phyloP scores from a whole-genome alignment of 2,797 vertebrate species.

The Zalophus californianus region DNA sequence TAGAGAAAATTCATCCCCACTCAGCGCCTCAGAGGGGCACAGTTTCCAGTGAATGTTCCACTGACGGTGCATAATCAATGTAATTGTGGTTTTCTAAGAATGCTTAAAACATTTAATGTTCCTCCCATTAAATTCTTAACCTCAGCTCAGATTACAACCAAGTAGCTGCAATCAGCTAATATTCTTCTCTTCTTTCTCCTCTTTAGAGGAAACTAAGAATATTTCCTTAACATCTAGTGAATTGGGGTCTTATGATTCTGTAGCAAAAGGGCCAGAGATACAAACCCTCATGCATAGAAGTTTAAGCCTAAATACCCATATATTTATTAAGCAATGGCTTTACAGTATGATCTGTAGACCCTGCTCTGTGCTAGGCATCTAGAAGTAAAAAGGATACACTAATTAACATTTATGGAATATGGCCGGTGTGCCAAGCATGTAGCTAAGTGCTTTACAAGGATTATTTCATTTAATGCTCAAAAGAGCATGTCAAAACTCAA shows the following conservation, averaged over 20 bases:
- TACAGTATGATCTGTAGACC: not conserved
- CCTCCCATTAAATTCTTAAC: slow-evolving; percentile 38
- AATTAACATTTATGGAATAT: not conserved
- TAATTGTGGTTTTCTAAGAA: slow-evolving; percentile 69
- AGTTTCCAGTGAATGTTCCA: slow-evolving; percentile 22
- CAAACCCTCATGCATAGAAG: not conserved
- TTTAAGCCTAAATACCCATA: not conserved
- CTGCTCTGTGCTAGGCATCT: not conserved
- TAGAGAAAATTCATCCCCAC: slow-evolving; percentile 48
- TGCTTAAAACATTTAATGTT: slow-evolving; percentile 8
- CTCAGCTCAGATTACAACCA: slow-evolving; percentile 42
- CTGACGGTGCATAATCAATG: slow-evolving; percentile 11
- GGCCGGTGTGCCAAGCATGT: not conserved
- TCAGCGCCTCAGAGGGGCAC: not conserved
- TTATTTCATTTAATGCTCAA: slow-evolving; percentile 46
- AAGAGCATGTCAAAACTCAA: slow-evolving; percentile 24
- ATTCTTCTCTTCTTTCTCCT: not conserved
- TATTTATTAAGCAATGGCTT: not conserved
- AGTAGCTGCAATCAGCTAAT: slow-evolving; percentile 9
- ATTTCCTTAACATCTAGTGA: not conserved
- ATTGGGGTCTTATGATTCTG: not conserved
- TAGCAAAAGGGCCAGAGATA: not conserved
- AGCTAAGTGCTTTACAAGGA: slow-evolving; percentile 36
- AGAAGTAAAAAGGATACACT: not conserved
- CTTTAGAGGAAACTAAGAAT: slow-evolving; percentile 1